Percentiles rank a stretch among this genome's conserved stretches.
Conservation (phyloP, 2,797 vertebrate genomes). For the Sciurus vulgaris region DNA sequence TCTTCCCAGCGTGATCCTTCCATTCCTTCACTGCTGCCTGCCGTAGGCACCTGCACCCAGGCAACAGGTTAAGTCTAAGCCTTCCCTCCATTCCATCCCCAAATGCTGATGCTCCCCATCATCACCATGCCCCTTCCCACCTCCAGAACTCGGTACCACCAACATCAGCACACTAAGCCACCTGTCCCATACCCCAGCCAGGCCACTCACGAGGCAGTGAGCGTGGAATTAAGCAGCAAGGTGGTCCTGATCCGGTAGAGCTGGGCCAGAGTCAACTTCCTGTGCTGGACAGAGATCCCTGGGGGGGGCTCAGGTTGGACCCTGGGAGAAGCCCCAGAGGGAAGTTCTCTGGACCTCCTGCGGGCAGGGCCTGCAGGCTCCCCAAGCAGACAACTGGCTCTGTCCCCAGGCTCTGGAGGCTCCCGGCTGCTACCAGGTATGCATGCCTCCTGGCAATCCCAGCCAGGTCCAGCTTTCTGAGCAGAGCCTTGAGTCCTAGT, state of each 20-base stretch:
- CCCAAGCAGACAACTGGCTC: background rate
- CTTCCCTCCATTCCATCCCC: background rate
- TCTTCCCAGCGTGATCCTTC: background rate
- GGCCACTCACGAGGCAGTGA: conserved; percentile 96
- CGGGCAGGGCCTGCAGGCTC: background rate
- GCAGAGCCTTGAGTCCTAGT: conserved; percentile 69
- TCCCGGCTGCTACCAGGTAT: conserved; percentile 82
- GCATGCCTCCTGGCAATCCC: background rate
- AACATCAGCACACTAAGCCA: background rate
- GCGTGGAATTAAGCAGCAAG: conserved; percentile 96
- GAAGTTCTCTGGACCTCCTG: conserved; percentile 52
- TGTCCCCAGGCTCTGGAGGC: conserved; percentile 81
- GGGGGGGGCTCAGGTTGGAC: conserved; percentile 87
- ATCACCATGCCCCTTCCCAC: accelerated
- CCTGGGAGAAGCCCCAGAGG: conserved; percentile 75
- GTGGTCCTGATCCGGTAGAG: conserved; percentile 96
- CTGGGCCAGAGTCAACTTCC: conserved; percentile 91
- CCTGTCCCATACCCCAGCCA: background rate
- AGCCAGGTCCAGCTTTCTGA: background rate
- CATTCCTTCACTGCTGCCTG: background rate
- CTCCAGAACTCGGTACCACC: accelerated
- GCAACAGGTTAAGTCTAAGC: background rate
- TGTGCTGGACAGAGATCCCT: conserved; percentile 86
- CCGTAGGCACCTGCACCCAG: accelerated
- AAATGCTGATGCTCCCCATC: background rate